Conservation (phyloP, 1,140 invertebrate species). For the Caerostris extrusa region DNA sequence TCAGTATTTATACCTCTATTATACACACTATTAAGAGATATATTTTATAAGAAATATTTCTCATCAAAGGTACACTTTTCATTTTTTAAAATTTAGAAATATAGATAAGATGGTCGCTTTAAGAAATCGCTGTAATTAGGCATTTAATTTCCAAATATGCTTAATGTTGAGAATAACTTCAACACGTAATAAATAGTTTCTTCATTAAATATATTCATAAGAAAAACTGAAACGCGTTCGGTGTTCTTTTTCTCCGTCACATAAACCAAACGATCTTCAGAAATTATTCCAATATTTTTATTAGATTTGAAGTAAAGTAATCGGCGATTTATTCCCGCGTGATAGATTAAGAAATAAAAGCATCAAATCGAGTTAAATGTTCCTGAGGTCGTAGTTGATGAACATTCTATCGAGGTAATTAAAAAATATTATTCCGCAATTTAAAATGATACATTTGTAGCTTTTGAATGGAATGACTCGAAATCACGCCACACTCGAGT, state of each 20-base stretch:
- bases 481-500: slow-evolving; percentile 15
- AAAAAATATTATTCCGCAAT: slow-evolving; percentile 23
- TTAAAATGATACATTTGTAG: not conserved
- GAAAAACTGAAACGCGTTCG: too few species aligned
- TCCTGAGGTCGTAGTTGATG: not conserved
- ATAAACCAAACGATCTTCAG: not conserved
- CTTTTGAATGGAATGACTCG: not conserved
- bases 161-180: too few species aligned
- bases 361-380: not conserved
- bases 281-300: slow-evolving; percentile 2
- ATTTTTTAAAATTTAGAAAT: too few species aligned
- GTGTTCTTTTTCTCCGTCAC: not conserved
- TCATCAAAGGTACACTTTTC: too few species aligned
- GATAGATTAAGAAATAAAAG: slow-evolving; percentile 22
- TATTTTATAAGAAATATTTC: too few species aligned
- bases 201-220: too few species aligned
- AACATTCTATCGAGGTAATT: not conserved
- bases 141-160: too few species aligned
- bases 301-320: not conserved
- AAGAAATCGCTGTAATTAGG: too few species aligned
- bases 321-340: not conserved
- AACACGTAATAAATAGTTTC: too few species aligned
- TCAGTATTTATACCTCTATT: too few species aligned
- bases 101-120: too few species aligned
- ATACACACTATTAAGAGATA: too few species aligned